A percentile compares a stretch with the other conserved stretches of the same genome.
Evolutionary conservation across 2,888 invertebrate genomes (phyloP).

Genomic region (Resseliella maxima): DNA sequence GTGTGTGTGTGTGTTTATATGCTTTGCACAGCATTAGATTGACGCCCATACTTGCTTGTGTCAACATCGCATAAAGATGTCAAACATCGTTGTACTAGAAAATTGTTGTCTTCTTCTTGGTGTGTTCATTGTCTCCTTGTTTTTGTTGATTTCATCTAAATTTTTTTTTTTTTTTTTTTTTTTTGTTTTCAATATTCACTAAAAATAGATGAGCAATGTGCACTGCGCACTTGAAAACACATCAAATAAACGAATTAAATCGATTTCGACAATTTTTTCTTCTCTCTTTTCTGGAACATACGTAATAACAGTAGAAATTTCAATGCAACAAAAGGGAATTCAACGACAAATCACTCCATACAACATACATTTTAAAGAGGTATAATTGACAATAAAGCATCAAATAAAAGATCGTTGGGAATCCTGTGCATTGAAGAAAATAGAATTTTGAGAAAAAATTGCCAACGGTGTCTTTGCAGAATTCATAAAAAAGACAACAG

Average conservation of each 20-base stretch:
- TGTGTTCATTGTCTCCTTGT: background rate
- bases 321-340: too few relatives aligned
- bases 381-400: too few relatives aligned
- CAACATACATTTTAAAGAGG: too few relatives aligned
- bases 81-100: constrained; percentile 3
- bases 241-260: background rate
- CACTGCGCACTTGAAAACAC: background rate
- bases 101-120: background rate
- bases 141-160: background rate
- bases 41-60: background rate
- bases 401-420: background rate
- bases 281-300: too few relatives aligned
- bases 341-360: too few relatives aligned
- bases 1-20: too few relatives aligned
- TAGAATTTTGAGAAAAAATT: background rate
- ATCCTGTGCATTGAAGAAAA: background rate
- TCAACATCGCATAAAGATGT: constrained; percentile 9
- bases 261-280: background rate
- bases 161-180: background rate
- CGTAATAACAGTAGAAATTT: too few relatives aligned
- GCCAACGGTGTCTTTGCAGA: background rate
- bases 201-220: background rate
- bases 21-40: background rate
- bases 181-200: background rate
- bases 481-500: background rate